Evolutionary conservation across 2,113 vertebrate genomes (phyloP), one percentile per base, ranked within the genome.

Genomic region (Dryoscopus gambensis): DNA sequence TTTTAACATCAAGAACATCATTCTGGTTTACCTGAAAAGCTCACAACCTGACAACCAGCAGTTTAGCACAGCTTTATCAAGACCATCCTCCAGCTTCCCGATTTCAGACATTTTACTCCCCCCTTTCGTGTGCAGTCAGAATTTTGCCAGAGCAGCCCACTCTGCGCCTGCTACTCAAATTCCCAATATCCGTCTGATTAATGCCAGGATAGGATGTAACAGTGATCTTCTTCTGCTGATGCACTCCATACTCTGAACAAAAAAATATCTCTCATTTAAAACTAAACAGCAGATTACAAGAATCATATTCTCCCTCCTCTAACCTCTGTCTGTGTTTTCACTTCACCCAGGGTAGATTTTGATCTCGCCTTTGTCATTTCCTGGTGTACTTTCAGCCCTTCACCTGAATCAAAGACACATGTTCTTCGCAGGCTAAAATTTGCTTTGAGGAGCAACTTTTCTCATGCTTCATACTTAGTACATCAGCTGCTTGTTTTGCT

Each of bases 361-460:
- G 59, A 96, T 96, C 70, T 95, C 3, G 6, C 20, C 14, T 76
- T 84, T 59, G 80, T 91, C 42, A 97, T 89, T 95, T 93, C 94
- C 47, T 89, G 63, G 37, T 67, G 50, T 84, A 44, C 23, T 83
- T 94, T 95, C 46, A 85, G 78, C 49, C 47, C 25, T 71, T 91
- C 68, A 89, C 40, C 56, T 55, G 93, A 90, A 88, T 90, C 55
- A 97, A 96, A 95, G 90, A 78, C 55, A 33, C 20, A 39, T 42
- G 69, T 39, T 85, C 27, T 35, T 80, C 1, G 0, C 30, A 64
- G 88, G 40, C 19, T 95, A 55, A 87, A 92, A 65, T 47, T 39
- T 80, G 35, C 82, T 86, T 30, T 49, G 30, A 94, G 60, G 11
- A 87, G 6, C 4, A 73, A 42, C n/a, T 74, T 69, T 56, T 25